Conservation (phyloP, 2,797 vertebrate species). For the Acrossocheilus fasciatus region DNA sequence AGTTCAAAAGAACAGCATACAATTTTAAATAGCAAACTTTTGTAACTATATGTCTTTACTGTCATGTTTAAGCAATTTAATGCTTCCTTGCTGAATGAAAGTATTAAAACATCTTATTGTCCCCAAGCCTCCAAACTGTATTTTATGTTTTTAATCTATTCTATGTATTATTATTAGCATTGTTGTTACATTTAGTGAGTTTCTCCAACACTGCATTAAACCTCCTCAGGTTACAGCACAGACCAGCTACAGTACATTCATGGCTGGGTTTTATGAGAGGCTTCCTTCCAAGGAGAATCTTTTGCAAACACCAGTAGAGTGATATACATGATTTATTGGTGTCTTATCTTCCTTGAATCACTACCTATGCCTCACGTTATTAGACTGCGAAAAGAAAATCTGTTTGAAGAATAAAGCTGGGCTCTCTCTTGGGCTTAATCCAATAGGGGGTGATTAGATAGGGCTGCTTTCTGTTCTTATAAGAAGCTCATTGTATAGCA, state of each 20-base stretch:
- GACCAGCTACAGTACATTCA: conserved; percentile 3
- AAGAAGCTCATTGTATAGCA: conserved; percentile 77
- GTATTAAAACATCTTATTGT: background rate
- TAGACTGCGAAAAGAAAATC: conserved; percentile 38
- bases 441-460: conserved; percentile 76
- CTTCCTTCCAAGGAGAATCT: background rate
- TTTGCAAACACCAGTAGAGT: conserved; percentile 5
- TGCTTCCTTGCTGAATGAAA: background rate
- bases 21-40: too few relatives aligned
- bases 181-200: background rate
- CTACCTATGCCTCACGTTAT: conserved; percentile 36
- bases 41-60: too few relatives aligned
- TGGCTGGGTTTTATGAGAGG: background rate
- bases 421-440: conserved; percentile 74
- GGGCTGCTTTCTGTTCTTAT: conserved; percentile 76
- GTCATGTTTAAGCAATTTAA: too few relatives aligned
- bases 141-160: background rate
- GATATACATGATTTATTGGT: conserved; percentile 46
- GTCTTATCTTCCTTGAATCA: conserved; percentile 41
- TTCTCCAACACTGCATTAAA: background rate
- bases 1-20: too few relatives aligned
- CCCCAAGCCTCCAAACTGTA: too few relatives aligned
- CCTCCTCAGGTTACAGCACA: background rate
- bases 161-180: background rate
- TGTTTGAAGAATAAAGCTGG: conserved; percentile 36